phyloP scores from a whole-genome alignment of 53 echinoderm and acorn worm species.

The Echinometra lucunter region DNA sequence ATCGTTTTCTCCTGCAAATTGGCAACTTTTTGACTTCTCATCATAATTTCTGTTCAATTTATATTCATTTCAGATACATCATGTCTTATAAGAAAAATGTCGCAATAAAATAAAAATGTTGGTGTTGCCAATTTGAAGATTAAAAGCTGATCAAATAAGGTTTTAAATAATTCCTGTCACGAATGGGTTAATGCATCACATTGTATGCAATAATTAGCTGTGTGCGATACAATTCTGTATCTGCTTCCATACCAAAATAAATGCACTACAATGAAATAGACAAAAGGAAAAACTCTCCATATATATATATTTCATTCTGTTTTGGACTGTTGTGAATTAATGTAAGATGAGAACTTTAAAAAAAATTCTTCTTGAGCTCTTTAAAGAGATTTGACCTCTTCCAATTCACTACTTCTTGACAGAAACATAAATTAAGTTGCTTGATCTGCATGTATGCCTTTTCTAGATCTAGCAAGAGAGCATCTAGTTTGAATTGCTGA shows the following conservation, averaged over 20 bases:
- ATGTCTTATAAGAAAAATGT: too few relatives aligned
- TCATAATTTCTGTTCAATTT: too few relatives aligned
- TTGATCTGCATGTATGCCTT: background rate
- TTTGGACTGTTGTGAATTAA: background rate
- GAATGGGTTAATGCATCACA: background rate
- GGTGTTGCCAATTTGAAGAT: too few relatives aligned
- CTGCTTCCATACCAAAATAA: background rate
- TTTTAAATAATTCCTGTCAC: too few relatives aligned
- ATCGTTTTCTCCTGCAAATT: too few relatives aligned
- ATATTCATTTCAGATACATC: too few relatives aligned
- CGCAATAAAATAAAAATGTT: too few relatives aligned
- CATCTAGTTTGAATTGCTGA: too few relatives aligned
- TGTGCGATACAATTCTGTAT: background rate
- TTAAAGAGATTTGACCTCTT: background rate
- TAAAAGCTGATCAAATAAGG: too few relatives aligned
- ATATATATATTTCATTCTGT: constrained; percentile 13
- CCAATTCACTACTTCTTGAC: background rate
- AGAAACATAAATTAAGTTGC: background rate
- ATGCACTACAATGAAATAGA: background rate
- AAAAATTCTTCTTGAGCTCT: background rate
- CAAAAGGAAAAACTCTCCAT: background rate
- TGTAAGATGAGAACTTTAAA: background rate
- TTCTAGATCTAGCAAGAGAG: background rate
- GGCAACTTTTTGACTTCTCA: too few relatives aligned
- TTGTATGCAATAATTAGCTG: background rate